phyloP scores from a whole-genome alignment of 2,113 vertebrate genomes.

The Lampris megalopsis region DNA sequence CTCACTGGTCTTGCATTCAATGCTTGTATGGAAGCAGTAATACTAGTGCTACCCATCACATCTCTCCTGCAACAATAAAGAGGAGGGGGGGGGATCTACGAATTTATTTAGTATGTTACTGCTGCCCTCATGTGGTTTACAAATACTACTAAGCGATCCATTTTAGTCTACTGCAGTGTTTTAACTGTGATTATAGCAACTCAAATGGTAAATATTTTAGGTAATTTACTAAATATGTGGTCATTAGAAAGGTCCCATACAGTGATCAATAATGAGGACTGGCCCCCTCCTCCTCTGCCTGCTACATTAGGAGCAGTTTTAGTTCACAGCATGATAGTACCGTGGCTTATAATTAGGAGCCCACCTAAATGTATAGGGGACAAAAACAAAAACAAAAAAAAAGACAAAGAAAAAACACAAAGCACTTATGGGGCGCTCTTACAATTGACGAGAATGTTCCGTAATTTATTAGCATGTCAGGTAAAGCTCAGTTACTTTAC shows the following conservation, averaged over 20 bases:
- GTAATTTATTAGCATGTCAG: constrained; percentile 66
- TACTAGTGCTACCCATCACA: background rate
- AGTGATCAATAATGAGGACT: background rate
- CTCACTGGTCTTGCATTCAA: constrained; percentile 1
- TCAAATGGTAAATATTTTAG: constrained; percentile 17
- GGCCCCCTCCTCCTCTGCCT: background rate
- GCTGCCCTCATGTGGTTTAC: constrained; percentile 70
- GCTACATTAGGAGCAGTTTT: background rate
- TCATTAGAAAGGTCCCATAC: background rate
- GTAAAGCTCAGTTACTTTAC: constrained; percentile 29
- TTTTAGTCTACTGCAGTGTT: constrained; percentile 74
- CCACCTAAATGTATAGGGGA: constrained; percentile 7
- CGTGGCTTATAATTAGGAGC: background rate
- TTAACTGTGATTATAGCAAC: constrained; percentile 73
- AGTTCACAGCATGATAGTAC: constrained; percentile 40
- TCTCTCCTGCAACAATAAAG: background rate
- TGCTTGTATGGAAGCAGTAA: constrained; percentile 22
- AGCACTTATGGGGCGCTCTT: constrained; percentile 68
- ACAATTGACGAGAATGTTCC: constrained; percentile 51
- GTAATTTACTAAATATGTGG: background rate
- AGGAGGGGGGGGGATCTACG: background rate
- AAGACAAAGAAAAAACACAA: background rate
- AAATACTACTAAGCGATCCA: constrained; percentile 40
- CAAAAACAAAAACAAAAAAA: constrained; percentile 3
- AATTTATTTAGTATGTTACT: constrained; percentile 25